phyloP scores from a whole-genome alignment of 2,113 vertebrate species.

The Dicentrarchus labrax region DNA sequence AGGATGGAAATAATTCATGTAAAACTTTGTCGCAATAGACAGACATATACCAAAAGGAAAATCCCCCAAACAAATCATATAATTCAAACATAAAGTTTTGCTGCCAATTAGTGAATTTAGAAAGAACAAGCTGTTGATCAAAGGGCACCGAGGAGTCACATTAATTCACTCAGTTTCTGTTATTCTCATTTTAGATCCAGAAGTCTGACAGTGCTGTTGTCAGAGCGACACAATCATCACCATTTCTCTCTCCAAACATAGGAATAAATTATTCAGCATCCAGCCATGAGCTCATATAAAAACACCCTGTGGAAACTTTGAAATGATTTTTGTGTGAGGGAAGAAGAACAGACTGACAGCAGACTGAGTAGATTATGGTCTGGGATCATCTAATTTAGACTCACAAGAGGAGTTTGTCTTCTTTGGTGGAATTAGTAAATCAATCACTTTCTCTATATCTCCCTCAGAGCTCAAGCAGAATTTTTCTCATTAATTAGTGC shows the following conservation, averaged over 20 bases:
- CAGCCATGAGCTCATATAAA: constrained; percentile 22
- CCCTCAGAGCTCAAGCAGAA: constrained; percentile 5
- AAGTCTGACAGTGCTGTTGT: constrained; percentile 3
- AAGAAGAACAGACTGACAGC: neutral
- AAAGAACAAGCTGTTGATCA: constrained; percentile 26
- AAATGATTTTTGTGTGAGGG: constrained; percentile 10
- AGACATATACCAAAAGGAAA: neutral
- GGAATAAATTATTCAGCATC: constrained; percentile 32
- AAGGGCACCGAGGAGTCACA: constrained; percentile 4
- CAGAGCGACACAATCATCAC: constrained; percentile 3
- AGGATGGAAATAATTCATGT: neutral
- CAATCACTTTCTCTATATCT: constrained; percentile 19
- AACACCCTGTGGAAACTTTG: constrained; percentile 37
- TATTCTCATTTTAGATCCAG: constrained; percentile 14
- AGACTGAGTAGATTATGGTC: constrained; percentile 25
- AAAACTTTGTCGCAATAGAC: neutral
- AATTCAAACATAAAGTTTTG: neutral
- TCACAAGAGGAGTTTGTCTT: constrained; percentile 32
- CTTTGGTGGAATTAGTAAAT: constrained; percentile 47
- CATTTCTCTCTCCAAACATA: constrained; percentile 8
- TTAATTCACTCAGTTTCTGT: neutral
- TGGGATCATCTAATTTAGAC: constrained; percentile 52
- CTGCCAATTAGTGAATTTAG: neutral
- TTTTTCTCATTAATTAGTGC: constrained; percentile 32
- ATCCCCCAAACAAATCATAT: neutral